These are phyloP conservation scores for Poecilia latipinna DNA, from an alignment of 2,113 vertebrate species.

Conservation along the genomic window DNA sequence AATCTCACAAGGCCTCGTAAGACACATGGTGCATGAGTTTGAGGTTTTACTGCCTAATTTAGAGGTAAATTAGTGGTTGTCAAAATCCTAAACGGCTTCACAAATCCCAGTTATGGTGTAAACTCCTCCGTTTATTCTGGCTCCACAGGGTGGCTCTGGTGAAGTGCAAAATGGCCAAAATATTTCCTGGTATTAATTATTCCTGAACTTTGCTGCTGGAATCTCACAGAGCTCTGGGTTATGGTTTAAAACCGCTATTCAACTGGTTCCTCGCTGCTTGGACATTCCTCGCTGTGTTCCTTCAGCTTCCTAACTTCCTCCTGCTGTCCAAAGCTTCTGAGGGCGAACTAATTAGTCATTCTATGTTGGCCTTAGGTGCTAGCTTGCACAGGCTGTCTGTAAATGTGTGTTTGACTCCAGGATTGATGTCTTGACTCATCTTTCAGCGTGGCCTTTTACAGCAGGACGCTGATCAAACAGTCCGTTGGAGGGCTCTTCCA, in stretches of 20 bases:
- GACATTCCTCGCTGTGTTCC: background rate
- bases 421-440: constrained; percentile 10
- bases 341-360: background rate
- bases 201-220: background rate
- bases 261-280: background rate
- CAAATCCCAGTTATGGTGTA: background rate
- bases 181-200: background rate
- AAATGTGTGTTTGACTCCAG: constrained; percentile 1
- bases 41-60: background rate
- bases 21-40: background rate
- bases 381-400: background rate
- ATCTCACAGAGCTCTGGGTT: background rate
- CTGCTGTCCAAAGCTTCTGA: background rate
- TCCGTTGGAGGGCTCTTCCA: background rate
- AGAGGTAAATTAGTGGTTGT: constrained; percentile 3
- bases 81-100: background rate
- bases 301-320: background rate
- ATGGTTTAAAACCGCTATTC: background rate
- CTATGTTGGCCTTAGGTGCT: background rate
- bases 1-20: background rate
- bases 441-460: constrained; percentile 3
- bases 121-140: background rate
- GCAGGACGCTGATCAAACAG: constrained; percentile 1
- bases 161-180: background rate
- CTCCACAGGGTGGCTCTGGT: background rate